Base-by-base conservation (phyloP, 1,140 invertebrate genomes). In the Heterodera schachtii region DNA sequence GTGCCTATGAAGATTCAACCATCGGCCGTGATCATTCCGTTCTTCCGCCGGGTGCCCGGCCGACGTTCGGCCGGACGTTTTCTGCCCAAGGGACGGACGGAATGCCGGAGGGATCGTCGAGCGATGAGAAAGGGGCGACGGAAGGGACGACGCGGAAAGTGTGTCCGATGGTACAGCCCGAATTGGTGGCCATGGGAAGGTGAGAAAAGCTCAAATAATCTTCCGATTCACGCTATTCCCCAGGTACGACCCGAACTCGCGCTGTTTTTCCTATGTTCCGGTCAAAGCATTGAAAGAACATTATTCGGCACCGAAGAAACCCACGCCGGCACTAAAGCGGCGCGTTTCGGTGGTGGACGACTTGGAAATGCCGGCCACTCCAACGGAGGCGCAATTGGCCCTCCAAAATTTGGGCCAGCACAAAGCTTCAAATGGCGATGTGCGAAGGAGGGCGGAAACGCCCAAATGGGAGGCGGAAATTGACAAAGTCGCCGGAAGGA, bases 241-340 rank as follows among this genome's bases (percentile, higher is more conserved):
- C 69, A 88, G 87, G 64, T 89, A 89, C 73, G 88, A 89, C 49
- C 88, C 88, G n/a, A 79, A 82, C 11, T 89, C 86, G 0, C 87
- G 89, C 57, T 89, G 87, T 75, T 89, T 89, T 81, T 90, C 89
- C 0, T 89, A 89, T 79, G 88, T 89, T 2, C 88, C 88, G 3
- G 88, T 88, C 16, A 89, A 90, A 73, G 86, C 86, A 4, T 79
- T 89, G 69, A 90, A 90, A 75, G 89, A 89, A 57, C 88, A 89
- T 71, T 87, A 89, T 73, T 81, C 46, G 16, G 84, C 84, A 3
- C 86, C 86, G 69, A 83, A 84, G 66, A 87, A 87, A 73, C 80
- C 86, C 8, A 64, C 74, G 44, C 41, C 60, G 21, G 70, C 70
- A 57, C 19, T 71, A 21, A 78, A 78, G 70, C 31, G 77, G 21